Evolutionary conservation across 2,888 invertebrate species (phyloP).

Genomic region (Cistogaster globosa): DNA sequence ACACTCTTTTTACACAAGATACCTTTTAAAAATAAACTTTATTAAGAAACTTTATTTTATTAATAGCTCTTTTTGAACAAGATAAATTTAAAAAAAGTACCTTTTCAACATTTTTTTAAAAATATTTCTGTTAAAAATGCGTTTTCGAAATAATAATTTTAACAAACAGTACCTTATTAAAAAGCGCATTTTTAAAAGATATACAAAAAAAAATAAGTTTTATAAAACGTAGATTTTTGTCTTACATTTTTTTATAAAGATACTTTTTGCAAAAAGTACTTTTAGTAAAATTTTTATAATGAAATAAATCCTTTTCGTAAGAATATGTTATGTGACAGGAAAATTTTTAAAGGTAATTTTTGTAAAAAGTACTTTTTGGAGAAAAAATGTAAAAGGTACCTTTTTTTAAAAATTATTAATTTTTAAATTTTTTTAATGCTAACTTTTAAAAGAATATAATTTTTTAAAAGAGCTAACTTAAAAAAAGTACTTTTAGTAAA

Average conservation of each 20-base stretch:
- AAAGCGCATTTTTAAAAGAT: neutral
- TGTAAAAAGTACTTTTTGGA: too few species aligned
- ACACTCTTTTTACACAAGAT: too few species aligned
- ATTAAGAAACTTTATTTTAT: too few species aligned
- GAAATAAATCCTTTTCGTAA: neutral
- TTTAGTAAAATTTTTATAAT: neutral
- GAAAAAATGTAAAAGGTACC: neutral
- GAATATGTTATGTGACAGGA: too few species aligned
- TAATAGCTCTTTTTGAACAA: neutral
- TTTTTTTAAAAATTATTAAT: too few species aligned
- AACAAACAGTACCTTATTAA: neutral
- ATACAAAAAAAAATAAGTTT: too few species aligned
- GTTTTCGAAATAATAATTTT: neutral
- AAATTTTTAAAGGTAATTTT: too few species aligned
- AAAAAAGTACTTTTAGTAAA: neutral
- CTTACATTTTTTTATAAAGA: neutral
- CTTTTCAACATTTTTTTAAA: neutral
- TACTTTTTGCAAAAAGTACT: neutral
- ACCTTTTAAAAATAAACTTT: too few species aligned
- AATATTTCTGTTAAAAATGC: too few species aligned
- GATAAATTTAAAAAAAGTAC: neutral
- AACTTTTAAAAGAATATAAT: too few species aligned
- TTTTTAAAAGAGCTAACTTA: too few species aligned
- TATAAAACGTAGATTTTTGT: neutral
- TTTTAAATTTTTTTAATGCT: too few species aligned